These are phyloP conservation scores for Azemiops feae DNA, from an alignment of 2,113 vertebrate genomes.

Conservation along the genomic window DNA sequence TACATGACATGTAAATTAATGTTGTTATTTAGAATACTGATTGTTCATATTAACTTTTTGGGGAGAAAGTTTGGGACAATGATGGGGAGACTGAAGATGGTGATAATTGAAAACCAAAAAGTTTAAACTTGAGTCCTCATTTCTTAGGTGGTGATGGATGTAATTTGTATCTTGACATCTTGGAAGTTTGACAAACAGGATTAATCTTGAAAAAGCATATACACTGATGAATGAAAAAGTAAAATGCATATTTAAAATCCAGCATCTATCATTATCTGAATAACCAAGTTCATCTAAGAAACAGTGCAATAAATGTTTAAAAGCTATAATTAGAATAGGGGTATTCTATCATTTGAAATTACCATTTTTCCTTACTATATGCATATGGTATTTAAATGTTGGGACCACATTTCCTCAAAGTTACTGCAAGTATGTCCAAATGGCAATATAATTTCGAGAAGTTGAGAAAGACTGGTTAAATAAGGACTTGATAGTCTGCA, in stretches of 20 bases:
- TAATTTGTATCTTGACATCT: neutral
- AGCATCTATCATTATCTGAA: fast-evolving
- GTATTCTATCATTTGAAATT: fast-evolving
- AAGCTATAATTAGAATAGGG: neutral
- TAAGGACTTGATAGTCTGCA: neutral
- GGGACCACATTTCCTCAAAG: neutral
- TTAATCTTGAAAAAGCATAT: conserved; percentile 8
- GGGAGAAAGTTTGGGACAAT: neutral
- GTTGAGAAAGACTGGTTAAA: neutral
- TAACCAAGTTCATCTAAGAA: fast-evolving
- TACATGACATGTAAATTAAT: neutral
- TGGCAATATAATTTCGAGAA: neutral
- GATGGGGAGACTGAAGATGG: neutral
- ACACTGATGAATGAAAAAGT: fast-evolving
- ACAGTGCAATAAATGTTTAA: fast-evolving
- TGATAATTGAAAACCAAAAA: neutral
- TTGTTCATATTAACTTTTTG: neutral
- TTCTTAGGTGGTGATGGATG: neutral
- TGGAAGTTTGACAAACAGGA: neutral
- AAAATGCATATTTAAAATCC: neutral
- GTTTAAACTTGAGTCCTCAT: conserved; percentile 12
- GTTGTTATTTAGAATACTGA: no score
- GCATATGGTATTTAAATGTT: neutral
- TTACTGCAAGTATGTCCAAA: neutral
- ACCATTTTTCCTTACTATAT: neutral